phyloP scores from a whole-genome alignment of 2,113 vertebrate genomes.

The Asarcornis scutulata region DNA sequence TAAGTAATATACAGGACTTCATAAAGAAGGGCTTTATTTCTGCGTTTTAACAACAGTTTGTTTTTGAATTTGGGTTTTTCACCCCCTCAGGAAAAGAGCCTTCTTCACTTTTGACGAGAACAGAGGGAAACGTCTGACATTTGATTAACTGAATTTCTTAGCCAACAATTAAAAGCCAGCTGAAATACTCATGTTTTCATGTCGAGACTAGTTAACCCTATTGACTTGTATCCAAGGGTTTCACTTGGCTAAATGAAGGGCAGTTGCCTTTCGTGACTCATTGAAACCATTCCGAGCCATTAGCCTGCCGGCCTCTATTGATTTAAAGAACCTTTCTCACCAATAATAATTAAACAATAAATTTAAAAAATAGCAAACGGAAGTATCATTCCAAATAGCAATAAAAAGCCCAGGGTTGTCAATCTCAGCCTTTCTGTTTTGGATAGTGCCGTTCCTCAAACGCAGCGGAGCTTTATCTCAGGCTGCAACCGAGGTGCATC shows the following conservation, averaged over 20 bases:
- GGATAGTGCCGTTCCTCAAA: neutral
- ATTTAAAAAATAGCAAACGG: neutral
- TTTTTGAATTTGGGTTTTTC: neutral
- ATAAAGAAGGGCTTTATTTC: neutral
- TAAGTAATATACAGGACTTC: neutral
- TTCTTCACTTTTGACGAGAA: neutral
- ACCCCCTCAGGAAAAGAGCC: neutral
- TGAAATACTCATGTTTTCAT: constrained; percentile 60
- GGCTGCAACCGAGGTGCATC: neutral
- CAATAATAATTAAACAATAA: constrained; percentile 19
- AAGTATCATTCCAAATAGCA: neutral
- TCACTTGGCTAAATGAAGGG: constrained; percentile 10
- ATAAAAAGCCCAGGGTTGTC: neutral
- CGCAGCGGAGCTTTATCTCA: neutral
- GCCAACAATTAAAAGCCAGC: constrained; percentile 62
- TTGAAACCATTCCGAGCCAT: constrained; percentile 56
- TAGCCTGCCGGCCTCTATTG: constrained; percentile 19
- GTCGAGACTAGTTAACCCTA: constrained; percentile 61
- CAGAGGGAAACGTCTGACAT: constrained; percentile 12
- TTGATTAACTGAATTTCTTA: constrained; percentile 70
- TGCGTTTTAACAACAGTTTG: neutral
- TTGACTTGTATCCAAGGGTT: constrained; percentile 55
- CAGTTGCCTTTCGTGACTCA: constrained; percentile 23
- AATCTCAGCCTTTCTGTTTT: neutral
- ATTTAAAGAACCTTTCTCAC: constrained; percentile 31